Conservation (phyloP, 2,888 invertebrate genomes). For the Xanthorhoe spadicearia region DNA sequence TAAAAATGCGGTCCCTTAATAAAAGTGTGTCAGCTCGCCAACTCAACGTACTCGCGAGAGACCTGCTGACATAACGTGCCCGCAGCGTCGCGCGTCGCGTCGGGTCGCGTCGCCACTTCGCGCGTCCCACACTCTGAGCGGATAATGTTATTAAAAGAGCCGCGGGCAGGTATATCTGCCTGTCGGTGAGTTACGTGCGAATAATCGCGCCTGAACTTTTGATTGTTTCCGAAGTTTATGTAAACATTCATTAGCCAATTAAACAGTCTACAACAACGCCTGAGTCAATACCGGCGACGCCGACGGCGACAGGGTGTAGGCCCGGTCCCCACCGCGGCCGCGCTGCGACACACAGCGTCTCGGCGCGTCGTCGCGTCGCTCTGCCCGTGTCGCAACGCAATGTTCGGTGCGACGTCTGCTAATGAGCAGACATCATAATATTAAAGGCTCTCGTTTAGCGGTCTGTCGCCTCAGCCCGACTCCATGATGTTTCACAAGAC, state of each 20-base stretch:
- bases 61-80: background rate
- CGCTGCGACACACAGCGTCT: too few species aligned
- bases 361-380: background rate
- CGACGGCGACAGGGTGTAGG: too few species aligned
- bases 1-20: background rate
- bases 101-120: background rate
- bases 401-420: background rate
- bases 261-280: slow-evolving; percentile 4
- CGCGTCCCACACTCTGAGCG: background rate
- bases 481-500: background rate
- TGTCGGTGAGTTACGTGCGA: too few species aligned
- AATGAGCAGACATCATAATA: slow-evolving; percentile 27
- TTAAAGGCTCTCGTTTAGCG: slow-evolving; percentile 26
- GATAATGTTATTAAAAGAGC: too few species aligned
- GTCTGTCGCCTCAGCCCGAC: slow-evolving; percentile 19
- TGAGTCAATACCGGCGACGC: too few species aligned
- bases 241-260: slow-evolving; percentile 20
- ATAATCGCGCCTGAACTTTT: background rate
- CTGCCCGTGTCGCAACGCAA: background rate
- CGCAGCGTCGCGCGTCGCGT: too few species aligned
- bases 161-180: too few species aligned
- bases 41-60: background rate
- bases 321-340: too few species aligned
- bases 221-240: slow-evolving; percentile 11
- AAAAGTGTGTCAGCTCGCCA: background rate